phyloP scores from a whole-genome alignment of 1,140 invertebrate genomes.

The Rhizoglyphus robini region DNA sequence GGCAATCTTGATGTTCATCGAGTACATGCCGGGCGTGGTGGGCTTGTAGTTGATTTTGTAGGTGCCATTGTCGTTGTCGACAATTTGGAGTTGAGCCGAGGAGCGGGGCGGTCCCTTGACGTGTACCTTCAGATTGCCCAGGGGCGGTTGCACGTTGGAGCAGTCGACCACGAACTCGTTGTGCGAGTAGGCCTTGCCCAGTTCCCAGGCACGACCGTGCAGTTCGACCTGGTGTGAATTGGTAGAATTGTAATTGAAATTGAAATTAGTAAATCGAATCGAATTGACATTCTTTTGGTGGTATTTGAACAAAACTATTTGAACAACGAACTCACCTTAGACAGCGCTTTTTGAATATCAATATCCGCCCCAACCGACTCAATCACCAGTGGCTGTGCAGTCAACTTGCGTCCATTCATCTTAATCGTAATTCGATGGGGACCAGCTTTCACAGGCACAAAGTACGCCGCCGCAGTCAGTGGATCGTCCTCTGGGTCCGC shows the following conservation, averaged over 20 bases:
- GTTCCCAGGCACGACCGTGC: neutral
- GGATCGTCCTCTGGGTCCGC: neutral
- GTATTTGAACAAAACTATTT: neutral
- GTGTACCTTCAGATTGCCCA: constrained; percentile 12
- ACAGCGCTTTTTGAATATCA: neutral
- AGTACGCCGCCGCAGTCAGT: neutral
- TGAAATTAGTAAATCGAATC: neutral
- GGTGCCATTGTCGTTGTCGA: constrained; percentile 88
- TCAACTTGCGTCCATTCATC: neutral
- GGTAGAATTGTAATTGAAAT: neutral
- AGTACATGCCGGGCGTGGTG: constrained; percentile 91
- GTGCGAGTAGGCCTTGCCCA: constrained; percentile 12
- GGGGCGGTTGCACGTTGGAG: neutral
- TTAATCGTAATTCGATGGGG: neutral
- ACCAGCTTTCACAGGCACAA: neutral
- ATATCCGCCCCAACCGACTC: neutral
- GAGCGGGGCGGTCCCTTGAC: neutral
- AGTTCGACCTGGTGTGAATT: neutral
- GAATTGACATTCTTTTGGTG: too few relatives aligned
- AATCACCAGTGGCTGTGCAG: neutral
- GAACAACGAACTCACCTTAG: neutral
- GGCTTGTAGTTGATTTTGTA: constrained; percentile 88
- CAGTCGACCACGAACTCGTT: constrained; percentile 19
- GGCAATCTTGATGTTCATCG: constrained; percentile 91
- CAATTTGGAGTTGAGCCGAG: constrained; percentile 80